These are phyloP conservation scores for Neoaliturus tenellus DNA, from an alignment of 2,888 invertebrate genomes.

Conservation along the genomic window DNA sequence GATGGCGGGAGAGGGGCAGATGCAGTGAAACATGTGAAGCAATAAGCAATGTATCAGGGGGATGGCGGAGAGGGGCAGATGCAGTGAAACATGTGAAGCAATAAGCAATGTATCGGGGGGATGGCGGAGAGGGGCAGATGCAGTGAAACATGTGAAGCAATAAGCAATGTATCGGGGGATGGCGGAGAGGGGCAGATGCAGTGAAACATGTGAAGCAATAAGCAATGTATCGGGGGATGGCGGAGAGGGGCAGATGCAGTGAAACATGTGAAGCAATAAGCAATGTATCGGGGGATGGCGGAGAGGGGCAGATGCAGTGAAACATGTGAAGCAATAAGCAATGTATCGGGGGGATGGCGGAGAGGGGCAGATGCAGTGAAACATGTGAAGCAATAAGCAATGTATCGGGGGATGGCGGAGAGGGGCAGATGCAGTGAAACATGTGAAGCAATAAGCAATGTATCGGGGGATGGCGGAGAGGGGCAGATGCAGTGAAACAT, in stretches of 20 bases:
- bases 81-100: conserved; percentile 43
- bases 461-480: conserved; percentile 11
- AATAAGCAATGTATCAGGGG: conserved; percentile 46
- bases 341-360: conserved; percentile 31
- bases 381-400: conserved; percentile 46
- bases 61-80: conserved; percentile 2
- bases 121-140: conserved; percentile 1
- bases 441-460: conserved; percentile 47
- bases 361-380: conserved; percentile 24
- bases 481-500: conserved; percentile 36
- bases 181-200: conserved; percentile 9
- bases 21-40: conserved; percentile 43
- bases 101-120: conserved; percentile 44
- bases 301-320: conserved; percentile 26
- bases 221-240: conserved; percentile 28
- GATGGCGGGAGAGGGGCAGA: background rate
- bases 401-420: conserved; percentile 13
- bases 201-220: conserved; percentile 47
- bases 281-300: conserved; percentile 21
- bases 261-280: conserved; percentile 46
- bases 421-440: conserved; percentile 31
- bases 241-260: conserved; percentile 20
- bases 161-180: conserved; percentile 33
- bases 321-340: conserved; percentile 46
- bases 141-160: conserved; percentile 45